These are phyloP conservation scores for Zaprionus lineosus DNA, from an alignment of 2,888 invertebrate species.

Conservation along the genomic window DNA sequence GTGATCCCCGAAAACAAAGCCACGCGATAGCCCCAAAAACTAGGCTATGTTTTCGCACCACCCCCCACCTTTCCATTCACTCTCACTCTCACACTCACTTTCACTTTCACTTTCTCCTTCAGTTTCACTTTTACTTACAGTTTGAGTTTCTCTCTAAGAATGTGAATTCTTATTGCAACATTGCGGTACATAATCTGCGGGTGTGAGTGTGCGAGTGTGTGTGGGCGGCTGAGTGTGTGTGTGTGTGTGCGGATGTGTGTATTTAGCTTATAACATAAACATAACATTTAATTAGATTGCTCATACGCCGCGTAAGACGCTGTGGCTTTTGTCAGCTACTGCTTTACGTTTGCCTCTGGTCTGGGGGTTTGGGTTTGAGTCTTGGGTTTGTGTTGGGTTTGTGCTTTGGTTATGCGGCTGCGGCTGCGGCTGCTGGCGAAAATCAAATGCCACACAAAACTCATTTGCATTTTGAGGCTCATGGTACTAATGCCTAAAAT, in stretches of 20 bases:
- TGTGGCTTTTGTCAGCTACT: neutral
- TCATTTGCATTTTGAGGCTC: conserved; percentile 51
- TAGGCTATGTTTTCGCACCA: no score
- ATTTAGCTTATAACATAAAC: conserved; percentile 44
- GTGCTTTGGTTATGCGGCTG: neutral
- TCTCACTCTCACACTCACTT: conserved; percentile 1
- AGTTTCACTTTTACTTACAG: no score
- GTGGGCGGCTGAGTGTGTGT: conserved; percentile 2
- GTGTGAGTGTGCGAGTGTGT: neutral
- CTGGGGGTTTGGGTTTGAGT: no score
- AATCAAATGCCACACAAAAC: conserved; percentile 42
- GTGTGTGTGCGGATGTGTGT: conserved; percentile 1
- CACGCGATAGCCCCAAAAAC: conserved; percentile 26
- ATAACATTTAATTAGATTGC: conserved; percentile 72
- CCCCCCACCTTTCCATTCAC: no score
- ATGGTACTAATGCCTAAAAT: neutral
- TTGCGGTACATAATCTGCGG: conserved; percentile 41
- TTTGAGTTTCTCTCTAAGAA: conserved; percentile 4
- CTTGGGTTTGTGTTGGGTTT: no score
- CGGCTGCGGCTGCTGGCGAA: neutral
- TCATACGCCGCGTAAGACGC: conserved; percentile 41
- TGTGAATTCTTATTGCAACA: conserved; percentile 48
- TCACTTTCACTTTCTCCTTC: no score
- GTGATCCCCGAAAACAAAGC: conserved; percentile 31
- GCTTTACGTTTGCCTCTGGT: no score